Percentiles rank a stretch among this genome's conserved stretches.
Conservation (phyloP, 2,113 vertebrate genomes). For the Spea multiplicata region DNA sequence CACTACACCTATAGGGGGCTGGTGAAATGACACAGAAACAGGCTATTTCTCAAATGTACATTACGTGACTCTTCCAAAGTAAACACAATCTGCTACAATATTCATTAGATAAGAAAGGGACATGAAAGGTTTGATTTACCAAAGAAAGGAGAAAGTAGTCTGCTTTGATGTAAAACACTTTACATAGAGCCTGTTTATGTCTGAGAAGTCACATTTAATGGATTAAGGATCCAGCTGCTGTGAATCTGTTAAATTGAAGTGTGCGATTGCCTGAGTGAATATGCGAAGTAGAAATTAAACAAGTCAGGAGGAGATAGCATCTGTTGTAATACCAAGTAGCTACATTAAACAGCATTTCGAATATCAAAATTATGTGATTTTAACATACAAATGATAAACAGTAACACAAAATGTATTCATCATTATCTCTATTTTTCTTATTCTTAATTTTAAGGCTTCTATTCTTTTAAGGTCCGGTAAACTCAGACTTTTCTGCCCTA, state of each 20-base stretch:
- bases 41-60: not conserved
- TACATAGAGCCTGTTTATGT: not conserved
- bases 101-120: not conserved
- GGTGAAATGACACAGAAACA: not conserved
- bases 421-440: no score
- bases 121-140: not conserved
- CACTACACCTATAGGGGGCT: not conserved
- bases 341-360: not conserved
- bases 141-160: not conserved
- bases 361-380: not conserved
- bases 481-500: no score
- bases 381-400: no score
- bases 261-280: not conserved
- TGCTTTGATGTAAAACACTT: not conserved
- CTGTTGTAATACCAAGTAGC: not conserved
- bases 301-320: not conserved
- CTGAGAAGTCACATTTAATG: slow-evolving; percentile 20
- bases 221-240: slow-evolving; percentile 11
- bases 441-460: no score
- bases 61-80: not conserved
- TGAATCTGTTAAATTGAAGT: slow-evolving; percentile 23
- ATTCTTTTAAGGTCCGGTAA: no score
- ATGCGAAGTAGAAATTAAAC: slow-evolving; percentile 5
- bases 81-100: not conserved
- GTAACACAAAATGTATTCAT: no score